Evolutionary conservation across 2,113 vertebrate species (phyloP).

Genomic region (Herpailurus yagouaroundi): DNA sequence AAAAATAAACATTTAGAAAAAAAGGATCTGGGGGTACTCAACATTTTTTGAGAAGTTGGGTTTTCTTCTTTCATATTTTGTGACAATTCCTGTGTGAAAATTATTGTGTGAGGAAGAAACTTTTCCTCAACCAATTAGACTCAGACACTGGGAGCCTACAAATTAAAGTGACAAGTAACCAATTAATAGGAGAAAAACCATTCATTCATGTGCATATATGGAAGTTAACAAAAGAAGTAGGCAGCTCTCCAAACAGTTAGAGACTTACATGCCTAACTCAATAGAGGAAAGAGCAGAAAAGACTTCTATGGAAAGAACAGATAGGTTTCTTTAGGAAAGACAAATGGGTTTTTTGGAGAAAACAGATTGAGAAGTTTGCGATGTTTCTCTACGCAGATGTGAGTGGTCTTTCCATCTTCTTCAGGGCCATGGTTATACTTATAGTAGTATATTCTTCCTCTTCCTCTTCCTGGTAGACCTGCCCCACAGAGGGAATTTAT

Average conservation of each 20-base stretch:
- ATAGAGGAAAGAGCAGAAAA: not conserved
- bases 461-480: not conserved
- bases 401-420: not conserved
- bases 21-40: not conserved
- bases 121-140: not conserved
- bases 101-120: not conserved
- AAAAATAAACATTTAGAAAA: too few species aligned
- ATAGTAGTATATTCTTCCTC: not conserved
- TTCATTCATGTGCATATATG: not conserved
- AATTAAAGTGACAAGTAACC: not conserved
- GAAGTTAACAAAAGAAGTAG: not conserved
- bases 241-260: not conserved
- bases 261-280: not conserved
- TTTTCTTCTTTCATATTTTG: not conserved
- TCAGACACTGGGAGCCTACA: not conserved
- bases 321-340: not conserved
- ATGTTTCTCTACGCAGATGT: not conserved
- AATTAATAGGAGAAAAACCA: not conserved
- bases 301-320: not conserved
- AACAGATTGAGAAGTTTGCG: not conserved
- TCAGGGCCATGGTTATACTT: not conserved
- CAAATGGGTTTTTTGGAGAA: not conserved
- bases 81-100: not conserved
- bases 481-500: not conserved
- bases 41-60: not conserved